Conservation (phyloP, 2,888 invertebrate genomes). For the Tortricodes alternella region DNA sequence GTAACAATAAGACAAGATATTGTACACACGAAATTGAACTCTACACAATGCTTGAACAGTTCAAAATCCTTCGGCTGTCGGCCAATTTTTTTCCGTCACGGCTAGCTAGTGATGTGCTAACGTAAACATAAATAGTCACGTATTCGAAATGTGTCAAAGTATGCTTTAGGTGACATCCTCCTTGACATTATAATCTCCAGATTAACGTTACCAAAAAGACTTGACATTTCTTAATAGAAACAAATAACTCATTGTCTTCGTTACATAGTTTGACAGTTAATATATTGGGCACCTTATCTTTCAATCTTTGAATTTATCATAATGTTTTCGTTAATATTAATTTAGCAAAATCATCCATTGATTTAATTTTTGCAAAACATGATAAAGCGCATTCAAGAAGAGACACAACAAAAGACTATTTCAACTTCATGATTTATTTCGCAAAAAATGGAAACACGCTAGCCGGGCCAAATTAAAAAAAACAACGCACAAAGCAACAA, state of each 20-base stretch:
- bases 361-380: conserved; percentile 13
- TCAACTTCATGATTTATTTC: conserved; percentile 33
- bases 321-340: background rate
- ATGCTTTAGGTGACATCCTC: conserved; percentile 57
- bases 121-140: conserved; percentile 64
- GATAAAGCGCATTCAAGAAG: conserved; percentile 12
- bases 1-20: conserved; percentile 14
- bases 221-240: conserved; percentile 55
- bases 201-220: conserved; percentile 54
- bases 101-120: conserved; percentile 52
- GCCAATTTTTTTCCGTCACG: conserved; percentile 36
- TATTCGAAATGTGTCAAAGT: conserved; percentile 66
- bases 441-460: conserved; percentile 1
- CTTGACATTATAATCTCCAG: conserved; percentile 70
- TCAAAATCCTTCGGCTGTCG: conserved; percentile 5
- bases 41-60: background rate
- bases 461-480: conserved; percentile 6
- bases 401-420: conserved; percentile 37
- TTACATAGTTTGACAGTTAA: conserved; percentile 26
- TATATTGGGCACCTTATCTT: background rate
- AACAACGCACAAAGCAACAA: conserved; percentile 36
- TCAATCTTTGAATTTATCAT: conserved; percentile 14
- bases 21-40: conserved; percentile 16
- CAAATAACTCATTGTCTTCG: conserved; percentile 57
- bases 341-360: background rate